Base-by-base conservation (phyloP, 2,888 invertebrate species). In the Drosophila limbata region DNA sequence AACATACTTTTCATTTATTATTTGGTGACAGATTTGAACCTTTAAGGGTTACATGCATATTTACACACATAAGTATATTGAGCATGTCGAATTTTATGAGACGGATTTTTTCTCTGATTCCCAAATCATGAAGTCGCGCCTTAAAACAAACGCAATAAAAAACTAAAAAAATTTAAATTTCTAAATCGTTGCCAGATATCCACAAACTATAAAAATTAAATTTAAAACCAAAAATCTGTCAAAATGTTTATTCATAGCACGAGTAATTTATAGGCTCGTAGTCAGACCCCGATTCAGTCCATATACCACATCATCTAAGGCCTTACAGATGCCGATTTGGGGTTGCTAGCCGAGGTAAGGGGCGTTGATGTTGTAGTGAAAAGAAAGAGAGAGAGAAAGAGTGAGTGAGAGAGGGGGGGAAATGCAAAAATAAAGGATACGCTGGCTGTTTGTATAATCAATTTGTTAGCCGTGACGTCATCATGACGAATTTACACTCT, bases 381-480 rank as follows among this genome's bases (percentile, higher is more conserved):
- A 11, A 13, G 40, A 31, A 17, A 31, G 42, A 68, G n/a, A 13
- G 6, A 28, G 28, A 28, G 28, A 28, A 0, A 28, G 28, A 8
- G 28, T 8, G 28, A 28, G 28, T 8, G 28, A 28, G 28, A 1
- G 28, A 28, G 28, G n/a, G 9, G 31, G 21, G 40, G 40, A 19
- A 68, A 79, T 78, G 80, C 83, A 69, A 75, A 83, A 69, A 69
- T 72, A 77, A 73, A 77, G 88, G 89, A 85, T 59, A 81, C 77
- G 88, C 88, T 85, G 86, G 70, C 88, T 82, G 86, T 73, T 78
- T 79, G 61, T 75, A 59, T 90, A 92, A 92, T 92, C 91, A 90
- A 91, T 92, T 91, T 80, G 77, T 60, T 53, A 67, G 88, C 78
- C 92, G 91, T 92, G 91, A 92, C 91, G 91, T 92, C 91, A 91